Evolutionary conservation across 2,797 vertebrate species (phyloP), one percentile per base, ranked within the genome.

Genomic region (Threskiornis aethiopicus): DNA sequence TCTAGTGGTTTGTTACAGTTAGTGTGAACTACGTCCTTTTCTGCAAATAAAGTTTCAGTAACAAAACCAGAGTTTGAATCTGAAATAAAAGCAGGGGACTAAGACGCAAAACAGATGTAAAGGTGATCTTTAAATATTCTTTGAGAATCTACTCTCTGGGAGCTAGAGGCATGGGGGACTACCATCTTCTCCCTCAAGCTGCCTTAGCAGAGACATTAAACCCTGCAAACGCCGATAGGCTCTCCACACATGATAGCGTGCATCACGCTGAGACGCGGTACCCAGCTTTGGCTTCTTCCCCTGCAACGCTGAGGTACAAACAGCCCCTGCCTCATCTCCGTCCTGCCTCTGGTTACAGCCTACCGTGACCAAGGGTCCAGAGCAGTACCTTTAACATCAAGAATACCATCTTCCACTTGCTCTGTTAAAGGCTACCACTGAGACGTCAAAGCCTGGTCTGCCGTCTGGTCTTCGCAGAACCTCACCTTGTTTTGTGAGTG

Each of bases 401-500:
- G 10, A 84, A 8, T 81, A 33, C 3, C 28, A 13, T 10, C 10
- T 29, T n/a, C 8, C 44, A 35, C 17, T 33, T 4, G 37, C 61
- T 66, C 64, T 76, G n/a, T 59, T n/a, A 47, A 3, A 46, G 54
- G 33, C 13, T 35, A 20, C 26, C 35, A 44, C 31, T 9, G 11
- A 41, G 31, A 16, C 14, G 24, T 42, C 25, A 42, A 66, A 80
- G 37, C 10, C 54, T 35, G 35, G 4, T 41, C 42, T 62, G 47
- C 39, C 47, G 71, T 11, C 51, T 15, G 39, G 58, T 37, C 70
- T 16, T 42, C 6, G 25, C 42, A 67, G 75, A 77, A 71, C 49
- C 91, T 97, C 90, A 99, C 99, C 99, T 99, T 99, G 99, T 69
- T 99, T 99, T 11, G 98, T 99, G n/a, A 99, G 99, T 0, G 99